A percentile compares a stretch with the other conserved stretches of the same genome.
phyloP scores from a whole-genome alignment of 1,140 invertebrate genomes.

The Thalassaphorura encarpata region DNA sequence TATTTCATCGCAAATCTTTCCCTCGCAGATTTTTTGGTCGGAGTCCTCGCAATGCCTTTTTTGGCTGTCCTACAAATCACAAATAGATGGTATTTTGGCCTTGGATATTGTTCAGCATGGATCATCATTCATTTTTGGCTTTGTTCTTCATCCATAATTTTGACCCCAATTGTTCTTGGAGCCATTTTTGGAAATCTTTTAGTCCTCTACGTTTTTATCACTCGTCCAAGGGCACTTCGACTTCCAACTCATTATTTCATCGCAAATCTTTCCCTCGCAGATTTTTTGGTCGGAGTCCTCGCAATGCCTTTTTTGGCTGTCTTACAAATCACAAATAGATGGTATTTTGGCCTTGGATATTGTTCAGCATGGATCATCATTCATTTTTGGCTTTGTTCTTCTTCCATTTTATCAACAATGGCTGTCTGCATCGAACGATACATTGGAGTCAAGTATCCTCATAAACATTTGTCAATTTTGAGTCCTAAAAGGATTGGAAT shows the following conservation, averaged over 20 bases:
- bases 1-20: constrained; percentile 11
- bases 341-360: constrained; percentile 11
- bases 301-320: constrained; percentile 4
- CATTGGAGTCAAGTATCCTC: constrained; percentile 15
- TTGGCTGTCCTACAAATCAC: not conserved
- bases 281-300: constrained; percentile 11
- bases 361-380: constrained; percentile 7
- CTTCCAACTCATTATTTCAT: constrained; percentile 6
- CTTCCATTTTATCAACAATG: constrained; percentile 15
- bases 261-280: constrained; percentile 11
- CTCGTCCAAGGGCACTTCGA: not conserved
- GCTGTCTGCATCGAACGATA: constrained; percentile 18
- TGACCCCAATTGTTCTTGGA: not conserved
- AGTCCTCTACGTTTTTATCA: constrained; percentile 4
- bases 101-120: constrained; percentile 6
- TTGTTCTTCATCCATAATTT: constrained; percentile 3
- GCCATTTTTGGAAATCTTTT: constrained; percentile 10
- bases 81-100: constrained; percentile 13
- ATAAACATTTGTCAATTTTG: constrained; percentile 7
- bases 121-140: constrained; percentile 13
- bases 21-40: constrained; percentile 14
- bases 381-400: constrained; percentile 18
- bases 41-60: constrained; percentile 1
- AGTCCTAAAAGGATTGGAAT: too few relatives aligned
- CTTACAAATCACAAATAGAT: not conserved